Evolutionary conservation across 2,797 vertebrate genomes (phyloP).

Genomic region (Tamandua tetradactyla): DNA sequence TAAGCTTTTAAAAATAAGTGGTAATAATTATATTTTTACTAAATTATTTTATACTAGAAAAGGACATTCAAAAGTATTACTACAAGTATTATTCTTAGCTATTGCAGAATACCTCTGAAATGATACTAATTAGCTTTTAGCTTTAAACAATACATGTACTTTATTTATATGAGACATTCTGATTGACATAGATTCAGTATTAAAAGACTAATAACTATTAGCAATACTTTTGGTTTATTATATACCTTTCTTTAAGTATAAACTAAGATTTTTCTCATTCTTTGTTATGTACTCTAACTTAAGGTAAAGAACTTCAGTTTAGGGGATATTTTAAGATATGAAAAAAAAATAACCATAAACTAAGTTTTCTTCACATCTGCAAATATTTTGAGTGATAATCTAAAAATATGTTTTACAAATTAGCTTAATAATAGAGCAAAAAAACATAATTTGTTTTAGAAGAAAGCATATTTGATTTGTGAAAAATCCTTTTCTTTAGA

Average conservation of each 20-base stretch:
- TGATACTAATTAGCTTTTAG: background rate
- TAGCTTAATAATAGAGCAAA: conserved; percentile 43
- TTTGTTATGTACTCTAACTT: background rate
- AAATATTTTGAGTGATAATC: conserved; percentile 14
- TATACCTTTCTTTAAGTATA: background rate
- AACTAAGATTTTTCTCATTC: conserved; percentile 44
- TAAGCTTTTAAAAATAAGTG: conserved; percentile 31
- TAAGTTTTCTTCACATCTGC: background rate
- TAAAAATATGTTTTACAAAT: conserved; percentile 7
- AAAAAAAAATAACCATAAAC: too few relatives aligned
- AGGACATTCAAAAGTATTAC: background rate
- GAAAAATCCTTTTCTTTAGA: conserved; percentile 32
- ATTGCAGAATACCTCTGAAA: background rate
- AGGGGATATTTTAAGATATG: background rate
- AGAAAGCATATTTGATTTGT: background rate
- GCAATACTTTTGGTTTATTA: conserved; percentile 16
- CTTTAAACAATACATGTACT: background rate
- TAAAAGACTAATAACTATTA: conserved; percentile 33
- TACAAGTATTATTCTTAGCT: background rate
- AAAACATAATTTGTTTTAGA: background rate
- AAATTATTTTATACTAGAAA: background rate
- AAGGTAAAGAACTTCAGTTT: background rate
- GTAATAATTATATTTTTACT: conserved; percentile 1
- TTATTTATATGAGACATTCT: conserved; percentile 31
- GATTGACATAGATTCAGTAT: conserved; percentile 40